Conservation (phyloP, 2,113 vertebrate species). For the Bubo blakistoni region DNA sequence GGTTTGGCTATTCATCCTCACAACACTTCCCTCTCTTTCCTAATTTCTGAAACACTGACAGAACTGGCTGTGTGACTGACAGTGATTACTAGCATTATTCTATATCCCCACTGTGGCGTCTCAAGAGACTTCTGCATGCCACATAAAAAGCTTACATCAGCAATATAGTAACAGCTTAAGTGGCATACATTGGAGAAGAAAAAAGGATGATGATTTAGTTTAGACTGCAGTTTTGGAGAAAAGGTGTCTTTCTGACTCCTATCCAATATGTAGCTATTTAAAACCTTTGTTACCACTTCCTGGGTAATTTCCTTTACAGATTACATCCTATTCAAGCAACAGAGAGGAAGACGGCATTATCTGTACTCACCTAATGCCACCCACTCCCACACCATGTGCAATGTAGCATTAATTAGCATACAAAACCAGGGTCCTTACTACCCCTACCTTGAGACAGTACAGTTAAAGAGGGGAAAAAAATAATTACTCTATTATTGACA, state of each 20-base stretch:
- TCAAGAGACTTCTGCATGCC: not conserved
- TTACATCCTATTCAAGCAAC: not conserved
- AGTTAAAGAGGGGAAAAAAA: not conserved
- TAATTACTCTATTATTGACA: not conserved
- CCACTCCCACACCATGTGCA: rapidly evolving
- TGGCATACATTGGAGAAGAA: not conserved
- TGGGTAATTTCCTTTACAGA: not conserved
- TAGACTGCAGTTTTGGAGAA: not conserved
- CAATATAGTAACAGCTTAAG: not conserved
- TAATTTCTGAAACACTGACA: not conserved
- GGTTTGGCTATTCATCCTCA: not conserved
- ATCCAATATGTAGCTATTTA: not conserved
- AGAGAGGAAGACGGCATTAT: not conserved
- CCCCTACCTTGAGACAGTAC: no score
- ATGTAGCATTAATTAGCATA: not conserved
- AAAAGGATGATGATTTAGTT: not conserved
- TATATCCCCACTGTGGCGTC: not conserved
- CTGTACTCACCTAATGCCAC: no score
- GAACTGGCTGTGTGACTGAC: not conserved
- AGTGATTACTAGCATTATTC: not conserved
- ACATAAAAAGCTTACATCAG: not conserved
- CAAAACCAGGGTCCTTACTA: not conserved
- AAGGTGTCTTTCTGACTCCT: not conserved
- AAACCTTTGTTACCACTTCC: not conserved
- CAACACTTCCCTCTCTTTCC: not conserved